Evolutionary conservation across 2,797 vertebrate species (phyloP).

Genomic region (Euphonia xanthogaster): DNA sequence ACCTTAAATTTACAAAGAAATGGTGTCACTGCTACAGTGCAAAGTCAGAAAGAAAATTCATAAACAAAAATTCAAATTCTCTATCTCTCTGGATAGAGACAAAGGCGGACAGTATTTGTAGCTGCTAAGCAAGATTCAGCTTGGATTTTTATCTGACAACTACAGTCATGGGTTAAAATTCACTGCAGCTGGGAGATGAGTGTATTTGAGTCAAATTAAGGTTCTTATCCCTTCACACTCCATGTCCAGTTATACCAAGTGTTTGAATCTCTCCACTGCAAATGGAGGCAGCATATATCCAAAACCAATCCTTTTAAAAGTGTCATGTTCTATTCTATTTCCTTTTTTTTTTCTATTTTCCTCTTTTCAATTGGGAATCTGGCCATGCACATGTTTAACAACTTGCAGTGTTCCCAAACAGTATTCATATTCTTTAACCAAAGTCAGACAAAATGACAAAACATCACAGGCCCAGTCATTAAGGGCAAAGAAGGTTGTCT

Average conservation of each 20-base stretch:
- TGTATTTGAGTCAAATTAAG: not conserved
- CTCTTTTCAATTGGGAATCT: not conserved
- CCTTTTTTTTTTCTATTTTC: not conserved
- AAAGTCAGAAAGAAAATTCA: not conserved
- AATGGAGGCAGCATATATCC: not conserved
- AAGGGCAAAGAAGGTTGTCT: not conserved
- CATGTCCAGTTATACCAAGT: not conserved
- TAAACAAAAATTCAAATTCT: not conserved
- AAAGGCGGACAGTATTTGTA: not conserved
- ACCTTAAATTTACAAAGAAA: not conserved
- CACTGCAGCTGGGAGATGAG: not conserved
- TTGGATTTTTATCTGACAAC: not conserved
- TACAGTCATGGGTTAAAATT: not conserved
- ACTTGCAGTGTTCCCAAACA: accelerated
- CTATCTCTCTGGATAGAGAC: not conserved
- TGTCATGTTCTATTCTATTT: not conserved
- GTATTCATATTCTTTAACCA: not conserved
- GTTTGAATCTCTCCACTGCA: not conserved
- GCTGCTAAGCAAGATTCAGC: not conserved
- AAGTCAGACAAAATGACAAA: not conserved
- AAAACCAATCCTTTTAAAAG: not conserved
- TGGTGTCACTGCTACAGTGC: no score
- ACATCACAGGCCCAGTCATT: not conserved
- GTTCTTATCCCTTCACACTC: not conserved
- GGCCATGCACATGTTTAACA: not conserved